Evolutionary conservation across 2,113 vertebrate genomes (phyloP).

Genomic region (Vulpes ferrilata): DNA sequence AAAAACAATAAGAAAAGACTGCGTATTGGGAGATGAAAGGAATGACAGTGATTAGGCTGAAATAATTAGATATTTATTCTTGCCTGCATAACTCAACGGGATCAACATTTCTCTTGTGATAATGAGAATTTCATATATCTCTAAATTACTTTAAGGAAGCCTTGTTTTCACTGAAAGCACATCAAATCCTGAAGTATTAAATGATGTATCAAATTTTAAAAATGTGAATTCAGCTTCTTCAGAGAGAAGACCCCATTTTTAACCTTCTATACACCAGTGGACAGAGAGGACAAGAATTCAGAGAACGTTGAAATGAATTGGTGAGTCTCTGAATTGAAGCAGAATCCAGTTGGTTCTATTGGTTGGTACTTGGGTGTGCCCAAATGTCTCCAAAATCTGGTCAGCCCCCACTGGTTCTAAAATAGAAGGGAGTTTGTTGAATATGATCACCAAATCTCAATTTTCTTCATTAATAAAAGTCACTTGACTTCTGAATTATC

Average conservation of each 20-base stretch:
- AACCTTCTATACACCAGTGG: not conserved
- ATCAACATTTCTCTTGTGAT: constrained; percentile 52
- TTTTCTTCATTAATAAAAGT: not conserved
- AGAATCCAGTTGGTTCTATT: not conserved
- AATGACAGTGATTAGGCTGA: constrained; percentile 66
- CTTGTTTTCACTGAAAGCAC: constrained; percentile 57
- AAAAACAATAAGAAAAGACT: constrained; percentile 55
- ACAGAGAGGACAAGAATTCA: not conserved
- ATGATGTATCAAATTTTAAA: constrained; percentile 64
- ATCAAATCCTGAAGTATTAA: constrained; percentile 64
- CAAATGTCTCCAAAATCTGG: not conserved
- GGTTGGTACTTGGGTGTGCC: not conserved
- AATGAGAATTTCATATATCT: constrained; percentile 63
- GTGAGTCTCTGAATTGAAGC: not conserved
- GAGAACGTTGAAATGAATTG: not conserved
- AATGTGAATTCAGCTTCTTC: constrained; percentile 47
- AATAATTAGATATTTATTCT: constrained; percentile 80
- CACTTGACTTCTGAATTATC: not conserved
- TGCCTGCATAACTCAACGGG: constrained; percentile 63
- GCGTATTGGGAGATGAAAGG: constrained; percentile 59
- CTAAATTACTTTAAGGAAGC: constrained; percentile 68
- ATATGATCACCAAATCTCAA: not conserved
- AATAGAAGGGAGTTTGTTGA: not conserved
- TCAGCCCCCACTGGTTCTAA: not conserved
- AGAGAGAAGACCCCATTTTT: not conserved